phyloP scores from a whole-genome alignment of 2,888 invertebrate species.

The Busseola fusca region DNA sequence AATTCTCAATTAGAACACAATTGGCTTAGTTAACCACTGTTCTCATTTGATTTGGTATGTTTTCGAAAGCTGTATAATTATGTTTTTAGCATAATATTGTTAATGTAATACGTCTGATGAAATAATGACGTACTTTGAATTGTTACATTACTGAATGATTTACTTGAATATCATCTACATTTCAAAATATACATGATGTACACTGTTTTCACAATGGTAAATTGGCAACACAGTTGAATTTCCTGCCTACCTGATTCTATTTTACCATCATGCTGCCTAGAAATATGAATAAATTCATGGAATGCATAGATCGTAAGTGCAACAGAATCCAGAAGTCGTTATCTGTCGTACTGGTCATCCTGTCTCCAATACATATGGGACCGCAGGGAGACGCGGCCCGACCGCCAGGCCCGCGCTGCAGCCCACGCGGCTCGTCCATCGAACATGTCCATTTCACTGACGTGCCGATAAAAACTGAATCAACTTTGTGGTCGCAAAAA shows the following conservation, averaged over 20 bases:
- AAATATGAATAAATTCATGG: constrained; percentile 20
- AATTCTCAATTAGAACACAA: constrained; percentile 75
- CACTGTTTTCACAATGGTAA: neutral
- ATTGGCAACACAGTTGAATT: neutral
- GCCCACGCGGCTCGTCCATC: constrained; percentile 70
- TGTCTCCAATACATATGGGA: constrained; percentile 46
- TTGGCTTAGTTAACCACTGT: constrained; percentile 85
- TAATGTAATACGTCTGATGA: constrained; percentile 29
- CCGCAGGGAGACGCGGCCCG: constrained; percentile 42
- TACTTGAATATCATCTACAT: constrained; percentile 10
- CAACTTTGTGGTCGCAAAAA: constrained; percentile 69
- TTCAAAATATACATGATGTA: neutral
- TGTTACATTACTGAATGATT: constrained; percentile 20
- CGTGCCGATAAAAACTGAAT: constrained; percentile 69
- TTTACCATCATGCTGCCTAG: neutral
- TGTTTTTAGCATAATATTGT: constrained; percentile 42
- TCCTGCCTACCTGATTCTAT: neutral
- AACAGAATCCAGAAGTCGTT: constrained; percentile 22
- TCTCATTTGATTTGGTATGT: constrained; percentile 63
- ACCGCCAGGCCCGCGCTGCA: constrained; percentile 66
- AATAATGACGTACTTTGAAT: constrained; percentile 40
- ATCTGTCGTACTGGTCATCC: constrained; percentile 17
- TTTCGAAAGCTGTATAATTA: constrained; percentile 61
- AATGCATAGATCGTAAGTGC: constrained; percentile 9
- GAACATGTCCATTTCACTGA: constrained; percentile 71